Percentiles rank a stretch among this genome's conserved stretches.
Evolutionary conservation across 1,140 invertebrate genomes (phyloP).

Genomic region (Argopecten irradians): DNA sequence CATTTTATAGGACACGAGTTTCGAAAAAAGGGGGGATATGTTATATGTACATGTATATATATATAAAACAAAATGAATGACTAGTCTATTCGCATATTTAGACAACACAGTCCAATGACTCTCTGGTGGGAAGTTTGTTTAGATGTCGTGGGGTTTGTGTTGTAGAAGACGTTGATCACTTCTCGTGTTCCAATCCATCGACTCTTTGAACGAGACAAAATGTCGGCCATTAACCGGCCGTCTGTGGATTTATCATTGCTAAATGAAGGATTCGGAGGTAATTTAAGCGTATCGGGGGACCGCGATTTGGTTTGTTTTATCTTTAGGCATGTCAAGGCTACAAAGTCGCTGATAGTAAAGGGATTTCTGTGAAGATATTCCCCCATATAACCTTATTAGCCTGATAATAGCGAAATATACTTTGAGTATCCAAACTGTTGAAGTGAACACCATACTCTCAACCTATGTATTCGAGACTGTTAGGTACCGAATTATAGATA

Average conservation of each 20-base stretch:
- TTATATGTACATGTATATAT: too few species aligned
- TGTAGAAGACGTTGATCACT: background rate
- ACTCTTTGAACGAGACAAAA: background rate
- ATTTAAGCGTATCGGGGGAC: background rate
- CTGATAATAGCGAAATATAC: background rate
- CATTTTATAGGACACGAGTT: too few species aligned
- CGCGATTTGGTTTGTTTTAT: constrained; percentile 12
- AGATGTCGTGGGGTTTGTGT: background rate
- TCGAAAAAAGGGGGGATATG: too few species aligned
- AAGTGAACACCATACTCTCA: background rate
- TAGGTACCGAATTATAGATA: background rate
- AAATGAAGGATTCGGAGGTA: background rate
- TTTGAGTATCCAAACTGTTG: background rate
- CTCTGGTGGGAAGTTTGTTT: too few species aligned
- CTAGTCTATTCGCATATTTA: too few species aligned
- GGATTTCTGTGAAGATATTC: background rate
- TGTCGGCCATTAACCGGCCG: background rate
- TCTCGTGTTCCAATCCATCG: background rate
- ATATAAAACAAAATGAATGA: too few species aligned
- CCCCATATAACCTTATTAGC: background rate
- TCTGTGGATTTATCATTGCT: constrained; percentile 6
- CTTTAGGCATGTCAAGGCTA: background rate
- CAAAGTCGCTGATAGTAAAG: background rate
- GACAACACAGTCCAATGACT: too few species aligned
- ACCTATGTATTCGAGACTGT: background rate